These are phyloP conservation scores for Machaerirhynchus nigripectus DNA, from an alignment of 2,113 vertebrate species.

Conservation along the genomic window DNA sequence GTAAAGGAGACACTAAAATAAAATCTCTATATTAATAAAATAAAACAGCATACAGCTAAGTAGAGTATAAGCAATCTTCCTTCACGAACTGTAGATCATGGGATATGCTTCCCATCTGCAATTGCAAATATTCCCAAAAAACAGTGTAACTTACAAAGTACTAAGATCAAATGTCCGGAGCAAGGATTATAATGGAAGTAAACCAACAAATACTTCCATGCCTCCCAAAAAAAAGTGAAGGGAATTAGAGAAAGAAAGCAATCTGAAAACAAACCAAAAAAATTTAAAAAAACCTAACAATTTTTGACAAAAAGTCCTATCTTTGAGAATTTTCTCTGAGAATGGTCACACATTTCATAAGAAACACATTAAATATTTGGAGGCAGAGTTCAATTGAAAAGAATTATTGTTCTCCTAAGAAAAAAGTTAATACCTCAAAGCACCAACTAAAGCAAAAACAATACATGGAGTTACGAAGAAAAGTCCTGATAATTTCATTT, in stretches of 20 bases:
- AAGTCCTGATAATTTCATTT: neutral
- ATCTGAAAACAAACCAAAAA: neutral
- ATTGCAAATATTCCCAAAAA: neutral
- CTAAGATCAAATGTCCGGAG: neutral
- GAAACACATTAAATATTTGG: neutral
- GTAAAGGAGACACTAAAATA: neutral
- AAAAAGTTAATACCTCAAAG: neutral
- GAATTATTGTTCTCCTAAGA: neutral
- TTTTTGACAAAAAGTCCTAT: neutral
- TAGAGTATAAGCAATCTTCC: neutral
- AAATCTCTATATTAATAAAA: neutral
- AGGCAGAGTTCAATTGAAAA: neutral
- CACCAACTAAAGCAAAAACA: neutral
- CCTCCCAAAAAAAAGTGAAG: neutral
- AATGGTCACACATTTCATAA: neutral
- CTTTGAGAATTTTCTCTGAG: neutral
- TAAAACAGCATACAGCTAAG: neutral
- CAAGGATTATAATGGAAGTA: neutral
- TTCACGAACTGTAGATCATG: neutral
- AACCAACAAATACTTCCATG: neutral
- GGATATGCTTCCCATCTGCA: neutral
- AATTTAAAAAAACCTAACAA: neutral
- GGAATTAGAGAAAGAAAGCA: neutral
- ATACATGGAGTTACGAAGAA: neutral
- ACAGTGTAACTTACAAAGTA: neutral